Base-by-base conservation (phyloP, 2,888 invertebrate species). In the Andrena hattorfiana region DNA sequence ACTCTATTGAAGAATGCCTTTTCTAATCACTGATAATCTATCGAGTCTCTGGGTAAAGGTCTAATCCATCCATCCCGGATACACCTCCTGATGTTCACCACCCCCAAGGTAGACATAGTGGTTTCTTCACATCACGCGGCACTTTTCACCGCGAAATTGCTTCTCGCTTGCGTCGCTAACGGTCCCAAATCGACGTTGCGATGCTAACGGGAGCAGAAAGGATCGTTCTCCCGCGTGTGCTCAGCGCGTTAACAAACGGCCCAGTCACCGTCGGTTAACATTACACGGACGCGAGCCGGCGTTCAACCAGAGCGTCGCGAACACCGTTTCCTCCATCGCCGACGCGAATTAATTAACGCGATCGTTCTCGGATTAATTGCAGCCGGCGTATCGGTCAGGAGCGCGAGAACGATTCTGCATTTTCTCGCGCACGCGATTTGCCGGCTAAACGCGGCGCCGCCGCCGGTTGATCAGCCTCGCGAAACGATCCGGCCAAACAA, bases 171-270 rank as follows among this genome's bases (percentile, higher is more conserved):
- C 56, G 23, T 56, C 49, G 28, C n/a, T 73, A 83, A 77, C 83
- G 77, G 63, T 74, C n/a, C 42, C 35, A 28, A 82, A 86, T 82
- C 74, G 74, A 32, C 72, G 72, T 73, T 77, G 54, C 54, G 56
- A 62, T 67, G 86, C 71, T 88, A 89, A 89, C 81, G 85, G 89
- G 89, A 89, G 89, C 89, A 83, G 88, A 87, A 89, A 89, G 85
- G 72, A 86, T 86, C 75, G 83, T 80, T 83, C 60, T 72, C 59
- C 54, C 60, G 77, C 60, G 49, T 72, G 73, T 69, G 71, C 70
- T 85, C 49, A 30, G 54, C 84, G 69, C 75, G 81, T 86, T 86
- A 86, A 77, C 76, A 81, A 81, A 83, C 81, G 81, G 51, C 66
- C 59, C 71, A 51, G 77, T 82, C 73, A 77, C 77, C 76, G 82